These are phyloP conservation scores for Parascotia fuliginaria DNA, from an alignment of 2,888 invertebrate genomes.

Conservation along the genomic window DNA sequence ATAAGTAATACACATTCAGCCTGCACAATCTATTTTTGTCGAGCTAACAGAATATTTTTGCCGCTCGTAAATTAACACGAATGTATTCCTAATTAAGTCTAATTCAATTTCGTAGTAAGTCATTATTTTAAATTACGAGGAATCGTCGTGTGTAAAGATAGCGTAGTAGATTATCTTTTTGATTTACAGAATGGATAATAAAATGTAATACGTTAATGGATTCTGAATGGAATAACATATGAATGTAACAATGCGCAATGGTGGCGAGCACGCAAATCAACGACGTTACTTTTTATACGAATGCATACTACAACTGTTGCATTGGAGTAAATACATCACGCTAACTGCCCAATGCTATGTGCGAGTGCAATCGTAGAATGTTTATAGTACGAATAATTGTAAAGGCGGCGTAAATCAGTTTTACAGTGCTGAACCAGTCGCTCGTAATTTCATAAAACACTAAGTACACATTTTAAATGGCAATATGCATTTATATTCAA, in stretches of 20 bases:
- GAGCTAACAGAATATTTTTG: background rate
- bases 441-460: constrained; percentile 28
- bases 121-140: background rate
- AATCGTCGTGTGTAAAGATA: constrained; percentile 3
- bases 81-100: constrained; percentile 9
- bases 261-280: constrained; percentile 62
- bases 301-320: constrained; percentile 35
- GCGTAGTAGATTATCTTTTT: constrained; percentile 48
- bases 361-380: constrained; percentile 36
- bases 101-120: constrained; percentile 1
- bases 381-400: constrained; percentile 35
- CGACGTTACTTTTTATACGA: constrained; percentile 37
- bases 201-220: constrained; percentile 65
- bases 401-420: constrained; percentile 43
- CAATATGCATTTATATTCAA: constrained; percentile 30
- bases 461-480: constrained; percentile 22
- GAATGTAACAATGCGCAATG: constrained; percentile 52
- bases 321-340: constrained; percentile 35
- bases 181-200: constrained; percentile 58
- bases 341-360: constrained; percentile 29
- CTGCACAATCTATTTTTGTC: background rate
- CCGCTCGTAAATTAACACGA: constrained; percentile 1
- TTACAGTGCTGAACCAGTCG: constrained; percentile 38
- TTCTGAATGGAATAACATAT: constrained; percentile 52
- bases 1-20: constrained; percentile 2